These are phyloP conservation scores for Brachyalestes nurse DNA, from an alignment of 2,797 vertebrate genomes.

Conservation along the genomic window DNA sequence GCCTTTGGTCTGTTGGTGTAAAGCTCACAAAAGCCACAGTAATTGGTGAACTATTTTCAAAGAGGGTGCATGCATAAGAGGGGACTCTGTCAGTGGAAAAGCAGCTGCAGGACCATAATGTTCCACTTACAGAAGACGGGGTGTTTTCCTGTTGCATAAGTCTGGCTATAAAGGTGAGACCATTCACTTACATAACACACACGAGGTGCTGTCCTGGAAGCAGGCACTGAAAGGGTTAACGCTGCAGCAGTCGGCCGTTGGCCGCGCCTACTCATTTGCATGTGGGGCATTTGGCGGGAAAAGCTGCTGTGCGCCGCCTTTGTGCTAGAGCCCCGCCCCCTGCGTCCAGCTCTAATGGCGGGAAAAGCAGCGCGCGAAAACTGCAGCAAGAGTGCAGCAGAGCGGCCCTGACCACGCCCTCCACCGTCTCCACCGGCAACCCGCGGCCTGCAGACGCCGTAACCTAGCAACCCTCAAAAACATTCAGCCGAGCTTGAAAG, in stretches of 20 bases:
- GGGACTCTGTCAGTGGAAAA: background rate
- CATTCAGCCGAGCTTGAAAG: conserved; percentile 39
- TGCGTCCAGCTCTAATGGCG: conserved; percentile 74
- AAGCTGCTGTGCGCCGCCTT: conserved; percentile 50
- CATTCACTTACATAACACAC: background rate
- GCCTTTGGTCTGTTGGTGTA: too few relatives aligned
- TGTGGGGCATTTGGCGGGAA: conserved; percentile 66
- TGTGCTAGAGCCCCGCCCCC: conserved; percentile 71
- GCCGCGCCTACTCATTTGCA: conserved; percentile 60
- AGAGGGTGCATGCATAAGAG: background rate
- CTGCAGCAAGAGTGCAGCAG: conserved; percentile 55
- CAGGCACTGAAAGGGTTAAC: conserved; percentile 61
- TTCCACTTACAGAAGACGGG: background rate
- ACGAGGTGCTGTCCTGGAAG: background rate
- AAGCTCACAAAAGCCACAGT: too few relatives aligned
- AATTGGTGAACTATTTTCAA: background rate
- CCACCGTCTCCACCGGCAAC: conserved; percentile 43
- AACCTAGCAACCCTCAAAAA: conserved; percentile 55
- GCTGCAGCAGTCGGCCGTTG: background rate
- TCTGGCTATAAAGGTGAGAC: conserved; percentile 2
- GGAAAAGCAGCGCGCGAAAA: conserved; percentile 75
- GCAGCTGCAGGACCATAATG: background rate
- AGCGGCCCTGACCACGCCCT: conserved; percentile 49
- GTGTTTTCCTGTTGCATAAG: conserved; percentile 16
- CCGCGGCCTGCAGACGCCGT: conserved; percentile 32